Evolutionary conservation across 2,888 invertebrate species (phyloP).

Genomic region (Aradus depressus): DNA sequence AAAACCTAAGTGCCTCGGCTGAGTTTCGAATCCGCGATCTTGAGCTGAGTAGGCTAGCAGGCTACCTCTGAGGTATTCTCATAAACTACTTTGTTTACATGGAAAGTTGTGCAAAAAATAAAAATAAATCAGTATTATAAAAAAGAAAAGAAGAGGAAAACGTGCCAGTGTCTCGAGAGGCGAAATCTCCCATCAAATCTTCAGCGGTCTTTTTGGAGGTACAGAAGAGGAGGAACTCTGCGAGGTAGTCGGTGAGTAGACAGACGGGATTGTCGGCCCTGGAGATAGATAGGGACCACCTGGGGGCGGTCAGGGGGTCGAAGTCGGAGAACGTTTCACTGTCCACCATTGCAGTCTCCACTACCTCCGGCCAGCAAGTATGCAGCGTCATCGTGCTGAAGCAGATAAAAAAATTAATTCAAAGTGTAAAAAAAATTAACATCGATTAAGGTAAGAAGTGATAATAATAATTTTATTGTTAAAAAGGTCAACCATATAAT

Average conservation of each 20-base stretch:
- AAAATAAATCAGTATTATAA: constrained; percentile 1
- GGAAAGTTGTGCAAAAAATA: not conserved
- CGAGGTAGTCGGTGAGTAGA: constrained; percentile 63
- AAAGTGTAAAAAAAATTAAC: too few species aligned
- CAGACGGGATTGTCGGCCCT: constrained; percentile 59
- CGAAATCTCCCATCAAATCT: constrained; percentile 46
- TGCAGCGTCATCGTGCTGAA: constrained; percentile 17
- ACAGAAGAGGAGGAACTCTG: constrained; percentile 57
- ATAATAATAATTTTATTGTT: too few species aligned
- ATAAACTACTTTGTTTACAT: not conserved
- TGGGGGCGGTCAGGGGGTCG: constrained; percentile 65
- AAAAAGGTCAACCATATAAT: too few species aligned
- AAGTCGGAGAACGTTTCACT: constrained; percentile 79
- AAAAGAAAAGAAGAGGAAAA: not conserved
- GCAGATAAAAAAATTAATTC: too few species aligned
- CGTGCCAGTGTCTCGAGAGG: constrained; percentile 14
- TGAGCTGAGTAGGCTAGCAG: too few species aligned
- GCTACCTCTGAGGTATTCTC: too few species aligned
- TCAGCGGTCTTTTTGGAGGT: constrained; percentile 34
- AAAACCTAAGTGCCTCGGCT: not conserved
- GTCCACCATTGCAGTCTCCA: constrained; percentile 78
- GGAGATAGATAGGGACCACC: constrained; percentile 61
- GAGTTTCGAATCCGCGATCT: too few species aligned
- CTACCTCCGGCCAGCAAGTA: constrained; percentile 72
- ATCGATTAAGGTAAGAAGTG: too few species aligned